phyloP scores from a whole-genome alignment of 2,113 vertebrate species.

The Lanius ludovicianus region DNA sequence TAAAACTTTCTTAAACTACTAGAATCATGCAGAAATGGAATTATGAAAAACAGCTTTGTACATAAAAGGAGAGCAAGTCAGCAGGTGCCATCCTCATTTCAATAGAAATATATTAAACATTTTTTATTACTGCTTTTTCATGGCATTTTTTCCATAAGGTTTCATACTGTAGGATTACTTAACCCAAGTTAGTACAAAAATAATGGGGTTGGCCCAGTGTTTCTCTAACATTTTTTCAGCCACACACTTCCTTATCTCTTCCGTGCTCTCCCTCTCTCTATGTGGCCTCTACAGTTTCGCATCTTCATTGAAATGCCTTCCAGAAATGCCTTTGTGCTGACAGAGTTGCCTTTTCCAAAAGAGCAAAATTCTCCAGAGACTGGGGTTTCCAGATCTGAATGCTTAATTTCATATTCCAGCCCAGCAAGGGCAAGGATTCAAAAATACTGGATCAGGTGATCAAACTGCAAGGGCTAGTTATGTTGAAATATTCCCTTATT shows the following conservation, averaged over 20 bases:
- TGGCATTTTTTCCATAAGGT: background rate
- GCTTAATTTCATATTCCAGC: conserved; percentile 66
- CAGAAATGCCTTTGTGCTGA: conserved; percentile 59
- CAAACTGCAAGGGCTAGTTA: background rate
- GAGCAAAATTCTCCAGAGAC: conserved; percentile 45
- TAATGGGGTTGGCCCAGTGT: background rate
- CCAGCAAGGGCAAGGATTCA: conserved; percentile 58
- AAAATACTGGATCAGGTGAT: conserved; percentile 37
- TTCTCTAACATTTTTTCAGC: background rate
- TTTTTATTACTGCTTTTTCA: background rate
- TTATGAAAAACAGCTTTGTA: background rate
- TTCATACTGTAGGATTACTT: background rate
- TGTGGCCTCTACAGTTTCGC: background rate
- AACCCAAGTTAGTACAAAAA: conserved; percentile 3
- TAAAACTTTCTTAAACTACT: background rate
- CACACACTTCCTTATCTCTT: conserved; percentile 14
- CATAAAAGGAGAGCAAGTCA: background rate
- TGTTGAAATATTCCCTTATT: background rate
- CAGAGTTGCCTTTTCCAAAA: conserved; percentile 67
- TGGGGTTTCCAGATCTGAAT: conserved; percentile 67
- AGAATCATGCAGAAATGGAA: background rate
- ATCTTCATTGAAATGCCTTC: conserved; percentile 69
- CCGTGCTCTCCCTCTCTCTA: background rate
- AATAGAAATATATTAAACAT: background rate
- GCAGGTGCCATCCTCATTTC: conserved; percentile 3